Percentiles rank a stretch among this genome's conserved stretches.
Conservation (phyloP, 2,113 vertebrate species). For the Tychaedon coryphoeus region DNA sequence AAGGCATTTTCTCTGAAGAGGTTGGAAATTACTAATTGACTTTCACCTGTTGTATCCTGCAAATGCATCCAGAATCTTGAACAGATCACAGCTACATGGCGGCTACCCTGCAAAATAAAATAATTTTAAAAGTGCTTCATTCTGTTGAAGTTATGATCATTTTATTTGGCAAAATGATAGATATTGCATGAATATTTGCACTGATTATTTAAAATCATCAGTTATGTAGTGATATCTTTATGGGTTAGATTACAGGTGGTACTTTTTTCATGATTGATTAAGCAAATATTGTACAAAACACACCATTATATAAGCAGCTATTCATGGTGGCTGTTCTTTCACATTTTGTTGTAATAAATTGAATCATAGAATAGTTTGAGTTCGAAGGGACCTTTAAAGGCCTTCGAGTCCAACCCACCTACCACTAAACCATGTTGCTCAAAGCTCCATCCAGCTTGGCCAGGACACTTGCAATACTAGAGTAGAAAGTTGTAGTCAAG, state of each 20-base stretch:
- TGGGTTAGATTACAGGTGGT: background rate
- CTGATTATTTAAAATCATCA: background rate
- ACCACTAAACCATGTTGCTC: background rate
- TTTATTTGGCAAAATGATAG: background rate
- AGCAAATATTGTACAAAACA: background rate
- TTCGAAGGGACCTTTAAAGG: background rate
- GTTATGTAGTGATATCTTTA: background rate
- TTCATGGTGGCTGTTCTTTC: background rate
- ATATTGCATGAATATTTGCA: background rate
- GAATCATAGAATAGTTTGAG: background rate
- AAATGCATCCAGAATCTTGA: background rate
- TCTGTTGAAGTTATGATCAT: background rate
- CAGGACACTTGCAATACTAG: background rate
- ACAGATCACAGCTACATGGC: background rate
- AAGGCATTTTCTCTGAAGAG: background rate
- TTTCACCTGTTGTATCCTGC: background rate
- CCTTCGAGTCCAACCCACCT: fast-evolving
- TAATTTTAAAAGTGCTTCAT: fast-evolving
- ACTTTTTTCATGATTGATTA: background rate
- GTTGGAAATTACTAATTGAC: background rate
- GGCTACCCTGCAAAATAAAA: background rate
- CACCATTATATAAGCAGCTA: background rate
- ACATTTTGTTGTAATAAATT: background rate
- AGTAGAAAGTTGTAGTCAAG: background rate
- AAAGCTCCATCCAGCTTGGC: background rate